A percentile compares a stretch with the other conserved stretches of the same genome.
Conservation (phyloP, 2,888 invertebrate species). For the Belgica antarctica region DNA sequence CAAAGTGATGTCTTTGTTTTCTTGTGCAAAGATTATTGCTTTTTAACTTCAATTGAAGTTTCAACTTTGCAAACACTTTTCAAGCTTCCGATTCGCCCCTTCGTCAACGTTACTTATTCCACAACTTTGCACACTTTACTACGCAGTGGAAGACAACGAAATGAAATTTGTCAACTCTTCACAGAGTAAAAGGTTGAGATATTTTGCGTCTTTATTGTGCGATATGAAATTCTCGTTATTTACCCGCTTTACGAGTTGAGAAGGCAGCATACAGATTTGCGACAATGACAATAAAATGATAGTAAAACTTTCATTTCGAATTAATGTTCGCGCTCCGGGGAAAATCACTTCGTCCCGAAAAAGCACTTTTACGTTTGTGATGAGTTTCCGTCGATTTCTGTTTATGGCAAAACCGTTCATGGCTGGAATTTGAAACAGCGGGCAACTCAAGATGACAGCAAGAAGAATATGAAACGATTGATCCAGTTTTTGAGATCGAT, state of each 20-base stretch:
- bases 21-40: too few relatives aligned
- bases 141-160: too few relatives aligned
- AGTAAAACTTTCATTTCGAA: constrained; percentile 21
- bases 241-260: neutral
- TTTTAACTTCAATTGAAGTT: too few relatives aligned
- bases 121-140: too few relatives aligned
- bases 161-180: too few relatives aligned
- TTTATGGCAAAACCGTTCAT: neutral
- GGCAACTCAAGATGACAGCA: neutral
- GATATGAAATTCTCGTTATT: constrained; percentile 11
- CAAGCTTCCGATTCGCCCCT: too few relatives aligned
- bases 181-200: too few relatives aligned
- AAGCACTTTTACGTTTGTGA: neutral
- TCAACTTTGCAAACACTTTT: too few relatives aligned
- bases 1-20: too few relatives aligned
- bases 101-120: too few relatives aligned
- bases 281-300: constrained; percentile 18
- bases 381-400: neutral
- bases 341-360: too few relatives aligned
- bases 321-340: constrained; percentile 3
- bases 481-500: constrained; percentile 4
- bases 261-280: neutral
- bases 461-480: neutral
- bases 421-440: constrained; percentile 18
- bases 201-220: too few relatives aligned